Evolutionary conservation across 2,797 vertebrate species (phyloP).

Genomic region (Lutjanus campechanus): DNA sequence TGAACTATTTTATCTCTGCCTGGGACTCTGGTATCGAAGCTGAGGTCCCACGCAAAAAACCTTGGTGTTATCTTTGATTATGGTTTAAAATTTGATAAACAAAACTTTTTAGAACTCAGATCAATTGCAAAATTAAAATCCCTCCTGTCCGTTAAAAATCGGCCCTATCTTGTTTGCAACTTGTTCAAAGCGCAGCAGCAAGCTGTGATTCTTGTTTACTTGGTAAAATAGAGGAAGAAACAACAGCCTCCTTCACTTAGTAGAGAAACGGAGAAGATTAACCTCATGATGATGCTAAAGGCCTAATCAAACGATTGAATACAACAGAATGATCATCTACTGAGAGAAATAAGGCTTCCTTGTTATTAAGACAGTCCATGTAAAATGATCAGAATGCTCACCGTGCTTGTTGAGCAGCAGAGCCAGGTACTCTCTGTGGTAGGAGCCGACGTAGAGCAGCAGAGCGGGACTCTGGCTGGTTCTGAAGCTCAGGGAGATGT

Average conservation of each 20-base stretch:
- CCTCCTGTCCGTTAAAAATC: conserved; percentile 1
- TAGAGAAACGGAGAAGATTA: neutral
- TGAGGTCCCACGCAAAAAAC: neutral
- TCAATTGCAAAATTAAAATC: conserved; percentile 16
- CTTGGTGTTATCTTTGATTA: neutral
- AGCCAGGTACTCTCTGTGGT: conserved; percentile 90
- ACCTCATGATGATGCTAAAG: neutral
- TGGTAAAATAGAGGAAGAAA: neutral
- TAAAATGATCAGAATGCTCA: conserved; percentile 72
- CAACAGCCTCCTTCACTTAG: neutral
- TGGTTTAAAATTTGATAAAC: neutral
- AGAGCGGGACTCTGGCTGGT: conserved; percentile 89
- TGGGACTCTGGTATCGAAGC: neutral
- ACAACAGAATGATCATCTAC: neutral
- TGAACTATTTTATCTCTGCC: no score
- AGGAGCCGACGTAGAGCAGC: conserved; percentile 88
- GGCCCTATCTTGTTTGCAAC: no score
- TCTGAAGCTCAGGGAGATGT: conserved; percentile 89
- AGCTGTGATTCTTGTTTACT: neutral
- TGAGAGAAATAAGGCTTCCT: neutral
- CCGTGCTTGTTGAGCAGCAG: conserved; percentile 91
- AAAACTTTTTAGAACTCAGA: conserved; percentile 2
- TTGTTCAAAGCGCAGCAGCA: no score
- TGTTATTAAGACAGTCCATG: neutral
- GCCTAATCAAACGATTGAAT: neutral